These are phyloP conservation scores for Drosophila parvula DNA, from an alignment of 1,140 invertebrate genomes.

Conservation along the genomic window DNA sequence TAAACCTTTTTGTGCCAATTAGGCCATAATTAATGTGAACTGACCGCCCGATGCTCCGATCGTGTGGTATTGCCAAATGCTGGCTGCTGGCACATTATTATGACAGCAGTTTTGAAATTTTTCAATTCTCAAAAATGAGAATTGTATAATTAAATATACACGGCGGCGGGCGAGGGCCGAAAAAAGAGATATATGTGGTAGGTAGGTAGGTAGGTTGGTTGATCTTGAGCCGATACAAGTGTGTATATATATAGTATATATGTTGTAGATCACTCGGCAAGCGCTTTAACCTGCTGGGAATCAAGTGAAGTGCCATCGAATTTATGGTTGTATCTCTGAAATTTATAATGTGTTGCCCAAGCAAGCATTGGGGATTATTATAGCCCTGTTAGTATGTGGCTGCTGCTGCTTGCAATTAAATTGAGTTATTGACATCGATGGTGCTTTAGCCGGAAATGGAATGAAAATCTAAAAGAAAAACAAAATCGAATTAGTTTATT, in stretches of 20 bases:
- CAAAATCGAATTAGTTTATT: conserved; percentile 14
- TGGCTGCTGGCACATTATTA: conserved; percentile 52
- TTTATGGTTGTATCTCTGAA: conserved; percentile 40
- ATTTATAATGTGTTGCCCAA: conserved; percentile 42
- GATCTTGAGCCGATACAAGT: conserved; percentile 5
- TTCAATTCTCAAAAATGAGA: conserved; percentile 25
- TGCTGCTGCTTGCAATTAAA: conserved; percentile 24
- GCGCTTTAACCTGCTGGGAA: conserved; percentile 61
- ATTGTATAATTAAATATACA: conserved; percentile 63
- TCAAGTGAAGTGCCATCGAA: conserved; percentile 52
- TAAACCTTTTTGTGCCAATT: conserved; percentile 53
- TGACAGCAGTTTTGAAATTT: conserved; percentile 61
- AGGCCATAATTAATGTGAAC: conserved; percentile 64
- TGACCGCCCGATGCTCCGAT: conserved; percentile 29
- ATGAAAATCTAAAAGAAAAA: not conserved
- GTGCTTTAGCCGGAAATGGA: conserved; percentile 28
- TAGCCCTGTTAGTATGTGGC: conserved; percentile 13
- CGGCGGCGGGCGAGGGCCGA: conserved; percentile 7
- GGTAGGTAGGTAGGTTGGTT: conserved; percentile 1
- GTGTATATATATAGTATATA: conserved; percentile 10
- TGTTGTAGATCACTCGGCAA: conserved; percentile 43
- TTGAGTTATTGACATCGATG: conserved; percentile 38
- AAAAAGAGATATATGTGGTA: not conserved
- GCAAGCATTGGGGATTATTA: conserved; percentile 14
- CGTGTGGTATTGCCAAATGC: conserved; percentile 45